Base-by-base conservation (phyloP, 2,113 vertebrate species). In the Chlamydotis undulata region DNA sequence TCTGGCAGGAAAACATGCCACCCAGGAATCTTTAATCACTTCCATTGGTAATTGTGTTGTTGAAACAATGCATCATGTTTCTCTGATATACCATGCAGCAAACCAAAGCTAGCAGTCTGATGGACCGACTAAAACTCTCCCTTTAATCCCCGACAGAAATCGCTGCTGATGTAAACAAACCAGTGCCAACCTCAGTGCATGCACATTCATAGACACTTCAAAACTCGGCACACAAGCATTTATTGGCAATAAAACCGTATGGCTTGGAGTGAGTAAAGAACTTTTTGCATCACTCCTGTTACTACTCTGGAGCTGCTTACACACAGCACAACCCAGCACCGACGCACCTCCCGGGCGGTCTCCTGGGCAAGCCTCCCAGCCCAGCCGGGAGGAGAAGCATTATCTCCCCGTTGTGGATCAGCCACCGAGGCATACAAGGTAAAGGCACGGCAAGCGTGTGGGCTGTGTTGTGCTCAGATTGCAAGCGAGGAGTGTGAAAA, bases 111-210 rank as follows among this genome's bases (percentile, higher is more conserved):
- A 91, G 81, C 4, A 5, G 61, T n/a, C 74, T 47, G 10, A 90
- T 33, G n/a, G 49, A 71, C 43, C 92, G 75, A 94, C 79, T 87
- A 61, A 60, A 83, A 67, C 37, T 61, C 24, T 94, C 35, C 53
- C 87, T 92, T 93, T 87, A 93, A 94, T 93, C 80, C 87, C 77
- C 4, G 31, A 49, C 52, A 93, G 86, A 90, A 93, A 89, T 64
- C 81, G 65, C 83, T 83, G 68, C 80, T 73, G 74, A 69, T 75
- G 25, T 61, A 84, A 96, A 84, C 39, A 90, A 94, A 82, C 47
- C 84, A 76, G 67, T 47, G 41, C 25, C 61, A 65, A 4, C 23
- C 53, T 89, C n/a, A 57, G 61, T 14, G 37, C 92, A 92, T 22
- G 65, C 63, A 73, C 57, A 14, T 59, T 91, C 92, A 79, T 16